phyloP scores from a whole-genome alignment of 23 tunicate genomes.

The Trididemnum nubilum region DNA sequence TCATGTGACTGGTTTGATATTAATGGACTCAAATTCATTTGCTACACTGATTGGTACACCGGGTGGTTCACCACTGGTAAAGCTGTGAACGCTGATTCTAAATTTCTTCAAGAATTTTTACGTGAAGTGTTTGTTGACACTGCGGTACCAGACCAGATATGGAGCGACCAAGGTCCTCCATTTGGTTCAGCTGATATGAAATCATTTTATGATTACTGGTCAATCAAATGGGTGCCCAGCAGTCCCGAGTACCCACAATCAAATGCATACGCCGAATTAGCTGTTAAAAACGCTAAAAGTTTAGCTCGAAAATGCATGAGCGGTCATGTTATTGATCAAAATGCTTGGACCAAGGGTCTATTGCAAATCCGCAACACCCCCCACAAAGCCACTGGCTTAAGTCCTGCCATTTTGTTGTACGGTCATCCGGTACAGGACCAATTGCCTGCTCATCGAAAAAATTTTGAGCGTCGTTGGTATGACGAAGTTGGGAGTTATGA shows the following conservation, averaged over 20 bases:
- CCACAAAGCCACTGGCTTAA: neutral
- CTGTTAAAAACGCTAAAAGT: neutral
- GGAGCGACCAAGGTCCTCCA: conserved; percentile 5
- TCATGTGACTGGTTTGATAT: too few species aligned
- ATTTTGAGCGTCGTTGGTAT: neutral
- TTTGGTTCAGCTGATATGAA: neutral
- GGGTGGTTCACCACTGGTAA: neutral
- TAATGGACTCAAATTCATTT: neutral
- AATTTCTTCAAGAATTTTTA: too few species aligned
- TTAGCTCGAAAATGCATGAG: too few species aligned
- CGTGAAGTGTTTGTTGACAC: neutral
- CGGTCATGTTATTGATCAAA: too few species aligned
- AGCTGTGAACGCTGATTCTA: neutral
- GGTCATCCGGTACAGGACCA: neutral
- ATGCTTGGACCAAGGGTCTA: neutral
- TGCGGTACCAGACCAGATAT: neutral
- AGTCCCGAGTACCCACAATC: neutral
- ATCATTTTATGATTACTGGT: conserved; percentile 2
- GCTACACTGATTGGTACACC: conserved; percentile 1
- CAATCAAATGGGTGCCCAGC: conserved; percentile 1
- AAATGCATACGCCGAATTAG: conserved; percentile 6
- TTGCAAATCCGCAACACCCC: neutral
- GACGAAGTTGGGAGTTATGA: neutral
- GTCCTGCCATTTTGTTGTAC: neutral
- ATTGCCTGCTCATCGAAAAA: neutral